Percentiles rank a stretch among this genome's conserved stretches.
These are phyloP conservation scores for Drosophila pallidifrons DNA, from an alignment of 1,140 invertebrate species.

Conservation along the genomic window DNA sequence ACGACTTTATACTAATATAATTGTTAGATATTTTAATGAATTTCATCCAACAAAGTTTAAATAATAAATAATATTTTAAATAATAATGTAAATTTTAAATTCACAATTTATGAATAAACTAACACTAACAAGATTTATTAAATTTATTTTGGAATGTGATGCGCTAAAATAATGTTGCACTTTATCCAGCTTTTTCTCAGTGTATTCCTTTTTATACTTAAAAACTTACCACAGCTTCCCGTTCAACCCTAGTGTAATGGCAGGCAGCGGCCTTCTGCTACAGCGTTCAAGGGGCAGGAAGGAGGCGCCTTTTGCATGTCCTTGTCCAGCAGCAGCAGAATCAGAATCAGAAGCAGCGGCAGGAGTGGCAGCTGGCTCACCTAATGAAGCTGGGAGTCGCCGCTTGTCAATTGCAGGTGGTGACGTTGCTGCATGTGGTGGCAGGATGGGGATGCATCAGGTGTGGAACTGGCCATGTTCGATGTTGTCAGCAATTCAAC, in stretches of 20 bases:
- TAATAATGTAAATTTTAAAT: too few relatives aligned
- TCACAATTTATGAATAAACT: too few relatives aligned
- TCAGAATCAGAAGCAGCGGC: not conserved
- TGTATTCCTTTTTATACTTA: conserved; percentile 2
- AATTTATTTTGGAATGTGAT: too few relatives aligned
- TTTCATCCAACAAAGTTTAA: too few relatives aligned
- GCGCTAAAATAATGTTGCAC: too few relatives aligned
- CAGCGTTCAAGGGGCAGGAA: not conserved
- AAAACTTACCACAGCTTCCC: conserved; percentile 7
- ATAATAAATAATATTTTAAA: too few relatives aligned
- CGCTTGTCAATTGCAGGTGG: conserved; percentile 25
- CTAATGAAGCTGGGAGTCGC: conserved; percentile 44
- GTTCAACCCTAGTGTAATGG: conserved; percentile 28
- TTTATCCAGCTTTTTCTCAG: not conserved
- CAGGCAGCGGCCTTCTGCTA: conserved; percentile 36
- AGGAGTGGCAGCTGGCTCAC: conserved; percentile 16
- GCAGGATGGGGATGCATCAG: conserved; percentile 26
- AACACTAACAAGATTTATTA: too few relatives aligned
- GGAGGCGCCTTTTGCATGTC: conserved; percentile 24
- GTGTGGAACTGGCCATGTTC: conserved; percentile 48
- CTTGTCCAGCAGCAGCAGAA: conserved; percentile 11
- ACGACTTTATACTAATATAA: too few relatives aligned
- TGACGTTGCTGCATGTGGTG: not conserved
- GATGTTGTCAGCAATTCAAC: conserved; percentile 52
- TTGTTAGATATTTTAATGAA: too few relatives aligned